Evolutionary conservation across 1,140 invertebrate species (phyloP), one percentile per base, ranked within the genome.

Genomic region (Aphidius ervi): DNA sequence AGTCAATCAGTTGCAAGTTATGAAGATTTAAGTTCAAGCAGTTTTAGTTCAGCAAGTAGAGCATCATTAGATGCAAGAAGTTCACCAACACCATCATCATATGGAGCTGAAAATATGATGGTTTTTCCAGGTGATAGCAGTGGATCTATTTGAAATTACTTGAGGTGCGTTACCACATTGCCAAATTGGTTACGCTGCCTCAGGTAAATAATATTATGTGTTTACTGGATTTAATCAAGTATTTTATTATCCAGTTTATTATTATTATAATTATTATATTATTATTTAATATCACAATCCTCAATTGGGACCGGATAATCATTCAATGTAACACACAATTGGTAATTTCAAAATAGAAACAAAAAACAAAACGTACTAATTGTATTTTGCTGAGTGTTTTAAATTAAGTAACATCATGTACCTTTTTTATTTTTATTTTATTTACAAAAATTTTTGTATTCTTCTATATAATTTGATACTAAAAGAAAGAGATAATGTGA

Each of bases 11-110:
- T 81, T 52, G 81, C 81, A n/a, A 83, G 82, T 64, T 87, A 86
- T 41, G 90, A 91, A 67, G 89, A 91, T 68, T 71, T 91, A 46
- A 92, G 89, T 70, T 87, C 88, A 6, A 91, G 89, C 70, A 91
- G 89, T 71, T 88, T 92, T 66, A 91, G 89, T 70, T 91, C 89
- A 5, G 85, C 88, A 4, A 91, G 88, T 67, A 83, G 89, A 48
- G 87, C 88, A 2, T 91, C 90, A 3, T 78, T 90, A n/a, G 89
- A 89, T 63, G 85, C 88, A n/a, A 84, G 88, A 5, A 87, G 87
- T 31, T 87, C 86, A 9, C 85, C 86, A 60, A 85, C 86, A 39
- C 79, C 85, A 52, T 81, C 81, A 53, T 81, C 81, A 53, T 86
- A 84, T 69, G 84, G 85, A 61, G 84, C 87, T 53, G 89, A 89